phyloP scores from a whole-genome alignment of 2,113 vertebrate genomes.

The Chaetorhynchus papuensis region DNA sequence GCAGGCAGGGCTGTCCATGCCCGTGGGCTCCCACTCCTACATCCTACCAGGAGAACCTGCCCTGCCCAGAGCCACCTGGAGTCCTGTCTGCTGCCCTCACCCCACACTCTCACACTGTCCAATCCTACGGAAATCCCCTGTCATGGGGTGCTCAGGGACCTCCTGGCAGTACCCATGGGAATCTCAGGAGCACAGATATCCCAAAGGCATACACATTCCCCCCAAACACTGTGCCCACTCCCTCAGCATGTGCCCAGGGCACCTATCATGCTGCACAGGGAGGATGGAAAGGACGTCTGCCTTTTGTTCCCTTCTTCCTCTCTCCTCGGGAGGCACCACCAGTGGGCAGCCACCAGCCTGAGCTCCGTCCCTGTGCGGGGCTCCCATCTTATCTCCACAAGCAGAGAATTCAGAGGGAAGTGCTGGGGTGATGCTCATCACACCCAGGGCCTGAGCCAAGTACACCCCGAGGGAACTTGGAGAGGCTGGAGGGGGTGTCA shows the following conservation, averaged over 20 bases:
- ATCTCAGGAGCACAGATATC: background rate
- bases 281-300: background rate
- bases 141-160: background rate
- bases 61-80: background rate
- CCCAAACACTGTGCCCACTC: background rate
- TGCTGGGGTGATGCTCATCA: rapidly evolving
- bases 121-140: background rate
- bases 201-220: background rate
- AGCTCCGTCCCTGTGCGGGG: rapidly evolving
- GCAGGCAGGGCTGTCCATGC: background rate
- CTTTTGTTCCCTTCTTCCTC: background rate
- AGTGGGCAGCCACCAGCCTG: background rate
- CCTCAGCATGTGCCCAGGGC: rapidly evolving
- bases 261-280: rapidly evolving
- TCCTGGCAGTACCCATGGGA: background rate
- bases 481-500: background rate
- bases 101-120: background rate
- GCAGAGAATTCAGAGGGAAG: background rate
- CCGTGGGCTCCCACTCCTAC: background rate
- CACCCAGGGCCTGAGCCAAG: background rate
- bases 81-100: background rate
- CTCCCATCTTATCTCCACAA: background rate
- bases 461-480: background rate
- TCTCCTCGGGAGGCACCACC: background rate
- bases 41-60: background rate